Conservation (phyloP, 2,797 vertebrate genomes). For the Rallus crepitans region DNA sequence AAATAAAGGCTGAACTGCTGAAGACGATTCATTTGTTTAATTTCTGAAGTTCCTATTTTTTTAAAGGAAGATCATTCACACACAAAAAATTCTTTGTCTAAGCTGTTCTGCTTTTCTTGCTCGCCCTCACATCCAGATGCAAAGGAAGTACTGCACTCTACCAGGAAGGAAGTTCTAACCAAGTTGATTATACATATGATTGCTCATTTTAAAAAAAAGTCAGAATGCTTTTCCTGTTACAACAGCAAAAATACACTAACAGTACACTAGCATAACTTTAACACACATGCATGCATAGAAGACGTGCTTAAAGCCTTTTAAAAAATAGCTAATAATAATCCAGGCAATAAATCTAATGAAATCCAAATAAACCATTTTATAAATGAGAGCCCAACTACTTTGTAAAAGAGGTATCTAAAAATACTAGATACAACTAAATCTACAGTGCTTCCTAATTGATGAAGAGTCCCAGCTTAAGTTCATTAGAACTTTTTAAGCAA, state of each 20-base stretch:
- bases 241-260: constrained; percentile 55
- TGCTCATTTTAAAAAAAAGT: constrained; percentile 80
- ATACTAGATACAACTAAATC: background rate
- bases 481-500: background rate
- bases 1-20: constrained; percentile 49
- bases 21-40: constrained; percentile 80
- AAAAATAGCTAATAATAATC: background rate
- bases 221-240: constrained; percentile 80
- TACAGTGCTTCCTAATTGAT: background rate
- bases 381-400: background rate
- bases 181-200: constrained; percentile 80
- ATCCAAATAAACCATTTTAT: background rate
- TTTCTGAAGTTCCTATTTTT: constrained; percentile 57
- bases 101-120: constrained; percentile 80
- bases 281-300: background rate
- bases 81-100: constrained; percentile 40
- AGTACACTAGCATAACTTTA: background rate
- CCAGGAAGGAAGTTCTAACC: constrained; percentile 88
- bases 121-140: constrained; percentile 77
- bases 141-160: constrained; percentile 83
- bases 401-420: background rate
- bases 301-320: background rate
- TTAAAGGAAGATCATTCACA: constrained; percentile 51
- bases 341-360: background rate
- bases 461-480: background rate